Percentiles rank a stretch among this genome's conserved stretches.
Evolutionary conservation across 2,888 invertebrate species (phyloP).

Genomic region (Nudaria mundana): DNA sequence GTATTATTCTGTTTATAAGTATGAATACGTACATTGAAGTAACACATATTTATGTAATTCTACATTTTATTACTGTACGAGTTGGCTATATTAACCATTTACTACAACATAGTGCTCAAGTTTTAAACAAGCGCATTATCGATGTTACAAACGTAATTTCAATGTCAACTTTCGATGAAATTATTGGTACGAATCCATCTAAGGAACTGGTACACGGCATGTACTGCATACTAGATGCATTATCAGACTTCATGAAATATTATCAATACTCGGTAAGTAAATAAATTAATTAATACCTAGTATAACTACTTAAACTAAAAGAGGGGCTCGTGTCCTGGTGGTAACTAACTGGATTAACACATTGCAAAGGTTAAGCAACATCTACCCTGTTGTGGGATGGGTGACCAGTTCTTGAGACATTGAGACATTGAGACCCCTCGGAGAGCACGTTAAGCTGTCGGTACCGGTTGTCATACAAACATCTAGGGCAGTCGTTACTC

Average conservation of each 20-base stretch:
- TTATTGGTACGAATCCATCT: slow-evolving; percentile 9
- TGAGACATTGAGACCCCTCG: too few relatives aligned
- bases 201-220: slow-evolving; percentile 35
- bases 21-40: slow-evolving; percentile 39
- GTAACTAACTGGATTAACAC: too few relatives aligned
- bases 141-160: neutral
- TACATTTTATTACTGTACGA: slow-evolving; percentile 38
- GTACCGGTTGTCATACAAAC: too few relatives aligned
- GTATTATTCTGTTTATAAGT: slow-evolving; percentile 25
- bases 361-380: too few relatives aligned
- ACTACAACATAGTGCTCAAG: slow-evolving; percentile 21
- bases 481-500: too few relatives aligned
- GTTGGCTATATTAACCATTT: slow-evolving; percentile 41
- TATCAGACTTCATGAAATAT: slow-evolving; percentile 42
- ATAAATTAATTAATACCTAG: too few relatives aligned
- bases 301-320: too few relatives aligned
- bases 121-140: neutral
- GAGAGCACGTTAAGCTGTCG: too few relatives aligned
- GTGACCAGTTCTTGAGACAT: too few relatives aligned
- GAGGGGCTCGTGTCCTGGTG: too few relatives aligned
- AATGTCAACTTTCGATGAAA: neutral
- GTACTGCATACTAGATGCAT: slow-evolving; percentile 40
- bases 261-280: slow-evolving; percentile 49
- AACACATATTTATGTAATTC: slow-evolving; percentile 34
- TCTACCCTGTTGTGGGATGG: too few relatives aligned